Evolutionary conservation across 2,797 vertebrate species (phyloP), one percentile per base, ranked within the genome.

Genomic region (Australoheros facetus): DNA sequence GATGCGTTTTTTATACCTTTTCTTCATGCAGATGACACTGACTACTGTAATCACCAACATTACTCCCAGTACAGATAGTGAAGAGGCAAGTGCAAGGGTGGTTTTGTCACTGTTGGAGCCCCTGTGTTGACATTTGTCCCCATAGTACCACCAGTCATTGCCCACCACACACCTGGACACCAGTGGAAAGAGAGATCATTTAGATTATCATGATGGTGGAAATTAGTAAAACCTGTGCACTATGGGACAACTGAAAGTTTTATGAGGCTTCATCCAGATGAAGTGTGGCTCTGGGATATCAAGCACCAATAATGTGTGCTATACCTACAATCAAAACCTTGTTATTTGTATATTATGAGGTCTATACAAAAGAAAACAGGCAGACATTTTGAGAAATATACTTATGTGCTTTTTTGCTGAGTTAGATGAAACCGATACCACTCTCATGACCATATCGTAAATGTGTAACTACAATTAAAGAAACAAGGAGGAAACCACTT

Each of bases 91-190:
- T 0, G 95, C 93, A 1, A 96, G 93, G 73, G 92, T 21, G 42
- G 83, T 82, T 54, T 91, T 95, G 72, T 97, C 96, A 3, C 1
- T 26, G 19, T 5, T 39, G 3, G 95, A 91, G 55, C 96, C 96
- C 78, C 79, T 95, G 77, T 75, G 84, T 89, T 98, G 95, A 90
- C 97, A 98, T 48, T 79, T 93, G 73, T 94, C 62, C 21, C 97
- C 97, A 17, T 94, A 94, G 86, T 96, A 96, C 97, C 97, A 98
- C 97, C 97, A 98, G 93, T 93, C 83, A 0, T 88, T 62, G 3
- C 96, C 95, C 23, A 95, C 95, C 1, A 76, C 88, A 85, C 97
- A 98, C 87, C 97, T 99, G 75, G 10, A 45, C 32, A 71, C 17
- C 19, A 79, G 23, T 39, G 55, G 16, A 21, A 21, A n/a, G 19